Evolutionary conservation across 2,113 vertebrate genomes (phyloP), one percentile per base, ranked within the genome.

Genomic region (Xenopus borealis): DNA sequence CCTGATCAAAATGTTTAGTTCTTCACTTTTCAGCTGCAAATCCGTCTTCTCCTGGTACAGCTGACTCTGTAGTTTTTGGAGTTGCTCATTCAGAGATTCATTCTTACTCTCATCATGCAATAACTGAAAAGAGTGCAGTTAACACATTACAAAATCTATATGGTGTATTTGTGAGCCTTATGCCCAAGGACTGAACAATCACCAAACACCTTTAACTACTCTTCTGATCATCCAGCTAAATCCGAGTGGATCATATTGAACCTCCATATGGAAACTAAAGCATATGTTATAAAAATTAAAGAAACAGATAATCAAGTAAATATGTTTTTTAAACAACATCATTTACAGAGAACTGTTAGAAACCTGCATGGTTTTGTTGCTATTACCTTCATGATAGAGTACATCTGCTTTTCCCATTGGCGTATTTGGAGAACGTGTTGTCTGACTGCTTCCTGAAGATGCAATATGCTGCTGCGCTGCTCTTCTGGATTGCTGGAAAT

Each of bases 401-500:
- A 99, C 88, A 99, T 98, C 87, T 98, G 95, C 84, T 98, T 99
- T 86, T 99, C 97, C 27, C 98, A 87, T 71, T 92, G 93, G 72
- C 97, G 90, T 74, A 98, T 99, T 85, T 94, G 95, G 19, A 94
- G 92, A 0, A 99, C 94, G 18, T 98, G 97, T 84, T 98, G 95
- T 72, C 97, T 88, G 52, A 99, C 96, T 0, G 95, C 95, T 80
- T 99, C 97, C 71, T 99, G 97, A 16, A 99, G 87, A 79, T 98
- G 96, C 0, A 97, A 82, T 83, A 99, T 98, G 75, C 97, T 98
- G 85, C 94, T 98, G 70, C 97, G 94, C 88, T 99, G 97, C 87
- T 99, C 97, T 86, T 98, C 96, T 0, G 97, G 97, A 83, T 99
- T 98, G 83, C 97, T 98, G 63, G 96, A 98, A 80, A 99, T 99